Evolutionary conservation across 2,888 invertebrate species (phyloP).

Genomic region (Dusona sp.): DNA sequence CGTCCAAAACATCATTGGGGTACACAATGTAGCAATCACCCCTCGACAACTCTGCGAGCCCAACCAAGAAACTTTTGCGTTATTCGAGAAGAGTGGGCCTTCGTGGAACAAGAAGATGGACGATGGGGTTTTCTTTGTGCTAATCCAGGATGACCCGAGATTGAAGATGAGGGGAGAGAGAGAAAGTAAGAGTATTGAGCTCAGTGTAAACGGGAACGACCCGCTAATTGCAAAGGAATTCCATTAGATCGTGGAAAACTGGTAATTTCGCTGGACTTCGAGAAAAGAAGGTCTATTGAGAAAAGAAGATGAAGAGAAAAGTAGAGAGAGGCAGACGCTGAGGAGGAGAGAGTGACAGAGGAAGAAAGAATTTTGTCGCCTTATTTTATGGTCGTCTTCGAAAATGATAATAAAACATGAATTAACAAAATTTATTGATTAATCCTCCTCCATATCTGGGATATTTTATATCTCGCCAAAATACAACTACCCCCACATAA

Average conservation of each 20-base stretch:
- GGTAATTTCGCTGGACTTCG: slow-evolving; percentile 67
- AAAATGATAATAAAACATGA: not conserved
- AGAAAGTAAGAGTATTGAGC: slow-evolving; percentile 37
- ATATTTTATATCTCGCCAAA: not conserved
- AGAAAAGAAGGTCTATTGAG: not conserved
- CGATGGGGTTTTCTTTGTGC: slow-evolving; percentile 67
- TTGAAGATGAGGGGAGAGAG: slow-evolving; percentile 50
- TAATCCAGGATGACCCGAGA: slow-evolving; percentile 58
- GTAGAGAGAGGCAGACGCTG: too few species aligned
- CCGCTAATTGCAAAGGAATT: slow-evolving; percentile 79
- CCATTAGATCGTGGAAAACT: slow-evolving; percentile 75
- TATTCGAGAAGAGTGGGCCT: slow-evolving; percentile 70
- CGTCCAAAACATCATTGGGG: slow-evolving; percentile 70
- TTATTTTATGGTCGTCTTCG: not conserved
- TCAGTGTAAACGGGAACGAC: slow-evolving; percentile 70
- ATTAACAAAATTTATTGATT: too few species aligned
- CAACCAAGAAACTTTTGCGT: slow-evolving; percentile 79
- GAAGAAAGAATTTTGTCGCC: not conserved
- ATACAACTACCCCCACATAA: not conserved
- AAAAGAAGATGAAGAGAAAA: not conserved
- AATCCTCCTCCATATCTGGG: not conserved
- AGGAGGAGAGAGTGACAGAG: not conserved
- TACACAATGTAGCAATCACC: slow-evolving; percentile 57
- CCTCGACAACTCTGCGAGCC: slow-evolving; percentile 62
- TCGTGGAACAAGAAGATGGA: slow-evolving; percentile 70